Conservation (phyloP, 2,888 invertebrate species). For the Acanthoscelides obtectus region DNA sequence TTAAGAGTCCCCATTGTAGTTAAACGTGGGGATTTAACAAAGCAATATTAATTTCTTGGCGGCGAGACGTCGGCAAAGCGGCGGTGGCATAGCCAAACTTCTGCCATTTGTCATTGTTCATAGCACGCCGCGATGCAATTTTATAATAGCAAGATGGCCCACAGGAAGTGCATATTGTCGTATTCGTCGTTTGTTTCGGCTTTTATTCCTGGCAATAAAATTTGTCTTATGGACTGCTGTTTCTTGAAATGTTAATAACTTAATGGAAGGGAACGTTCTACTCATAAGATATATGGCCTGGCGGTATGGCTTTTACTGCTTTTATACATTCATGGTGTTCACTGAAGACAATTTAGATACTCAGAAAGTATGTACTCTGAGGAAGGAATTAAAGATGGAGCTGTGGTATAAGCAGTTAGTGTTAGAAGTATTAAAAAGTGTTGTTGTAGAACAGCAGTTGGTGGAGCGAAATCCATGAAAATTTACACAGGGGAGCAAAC, state of each 20-base stretch:
- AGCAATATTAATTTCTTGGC: conserved; percentile 29
- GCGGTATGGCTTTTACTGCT: neutral
- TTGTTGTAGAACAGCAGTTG: too few relatives aligned
- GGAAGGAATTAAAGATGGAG: neutral
- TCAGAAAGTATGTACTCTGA: neutral
- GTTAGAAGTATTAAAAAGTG: too few relatives aligned
- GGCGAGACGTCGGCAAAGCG: neutral
- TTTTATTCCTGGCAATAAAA: conserved; percentile 19
- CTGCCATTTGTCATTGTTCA: conserved; percentile 27
- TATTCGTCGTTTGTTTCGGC: conserved; percentile 18
- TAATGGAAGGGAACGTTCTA: neutral
- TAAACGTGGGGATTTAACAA: conserved; percentile 24
- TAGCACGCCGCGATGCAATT: conserved; percentile 20
- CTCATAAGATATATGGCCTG: neutral
- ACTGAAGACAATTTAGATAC: neutral
- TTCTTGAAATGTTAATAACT: neutral
- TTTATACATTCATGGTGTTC: neutral
- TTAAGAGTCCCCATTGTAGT: neutral
- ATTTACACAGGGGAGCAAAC: too few relatives aligned
- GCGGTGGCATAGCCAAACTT: conserved; percentile 27
- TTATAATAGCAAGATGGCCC: conserved; percentile 28
- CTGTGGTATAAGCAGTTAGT: neutral
- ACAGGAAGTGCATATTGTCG: conserved; percentile 28
- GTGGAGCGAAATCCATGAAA: too few relatives aligned
- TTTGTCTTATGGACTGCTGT: conserved; percentile 14